Conservation (phyloP, 2,797 vertebrate species). For the Carcharodon carcharias region DNA sequence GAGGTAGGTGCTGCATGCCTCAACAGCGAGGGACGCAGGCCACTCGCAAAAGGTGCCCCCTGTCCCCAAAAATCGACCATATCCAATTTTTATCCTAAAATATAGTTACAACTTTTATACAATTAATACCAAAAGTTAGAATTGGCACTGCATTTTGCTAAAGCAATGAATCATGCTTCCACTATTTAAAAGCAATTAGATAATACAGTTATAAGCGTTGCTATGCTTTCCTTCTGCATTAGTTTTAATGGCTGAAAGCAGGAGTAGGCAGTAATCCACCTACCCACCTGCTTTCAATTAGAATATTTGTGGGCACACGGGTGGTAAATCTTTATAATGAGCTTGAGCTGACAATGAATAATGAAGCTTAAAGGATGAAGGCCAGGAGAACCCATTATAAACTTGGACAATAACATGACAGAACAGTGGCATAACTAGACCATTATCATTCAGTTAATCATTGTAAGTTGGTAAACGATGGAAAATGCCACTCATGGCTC, state of each 20-base stretch:
- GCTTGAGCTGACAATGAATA: not conserved
- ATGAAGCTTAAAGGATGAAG: slow-evolving; percentile 10
- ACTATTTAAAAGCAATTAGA: slow-evolving; percentile 10
- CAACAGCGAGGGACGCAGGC: too few relatives aligned
- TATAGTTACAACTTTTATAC: not conserved
- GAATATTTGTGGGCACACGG: not conserved
- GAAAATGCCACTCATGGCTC: not conserved
- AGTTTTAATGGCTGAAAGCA: not conserved
- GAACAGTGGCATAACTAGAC: not conserved
- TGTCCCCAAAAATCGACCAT: not conserved
- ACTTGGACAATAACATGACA: not conserved
- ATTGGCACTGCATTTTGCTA: not conserved
- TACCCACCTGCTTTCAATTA: not conserved
- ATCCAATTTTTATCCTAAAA: not conserved
- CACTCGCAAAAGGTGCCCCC: too few relatives aligned
- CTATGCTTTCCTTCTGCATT: not conserved
- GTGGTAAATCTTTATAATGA: not conserved
- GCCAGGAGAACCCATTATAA: not conserved
- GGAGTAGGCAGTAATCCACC: not conserved
- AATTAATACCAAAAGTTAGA: not conserved
- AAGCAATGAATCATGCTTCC: not conserved
- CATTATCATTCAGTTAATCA: not conserved
- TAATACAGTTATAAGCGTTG: not conserved
- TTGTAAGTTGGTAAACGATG: not conserved
- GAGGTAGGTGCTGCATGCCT: too few relatives aligned